Evolutionary conservation across 2,888 invertebrate genomes (phyloP).

Genomic region (Liopterus haemorrhoidalis): DNA sequence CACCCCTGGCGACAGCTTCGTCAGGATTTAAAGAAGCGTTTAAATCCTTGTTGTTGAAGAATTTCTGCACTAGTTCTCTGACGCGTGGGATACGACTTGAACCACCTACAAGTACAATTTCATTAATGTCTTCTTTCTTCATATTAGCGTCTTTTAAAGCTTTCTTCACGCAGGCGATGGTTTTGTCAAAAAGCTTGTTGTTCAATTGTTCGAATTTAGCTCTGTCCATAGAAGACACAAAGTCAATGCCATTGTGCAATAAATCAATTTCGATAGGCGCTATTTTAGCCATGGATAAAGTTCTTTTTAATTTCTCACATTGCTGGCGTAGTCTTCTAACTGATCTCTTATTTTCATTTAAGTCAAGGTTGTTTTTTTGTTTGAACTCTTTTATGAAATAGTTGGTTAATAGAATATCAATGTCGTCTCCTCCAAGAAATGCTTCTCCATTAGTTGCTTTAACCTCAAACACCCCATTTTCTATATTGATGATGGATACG

Average conservation of each 20-base stretch:
- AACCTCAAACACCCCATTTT: conserved; percentile 24
- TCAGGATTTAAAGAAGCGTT: conserved; percentile 34
- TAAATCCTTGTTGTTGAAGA: conserved; percentile 46
- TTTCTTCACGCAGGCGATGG: conserved; percentile 27
- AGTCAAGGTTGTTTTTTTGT: conserved; percentile 17
- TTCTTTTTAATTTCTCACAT: conserved; percentile 30
- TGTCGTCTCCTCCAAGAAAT: conserved; percentile 35
- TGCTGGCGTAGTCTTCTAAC: conserved; percentile 26
- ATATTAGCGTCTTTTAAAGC: conserved; percentile 29
- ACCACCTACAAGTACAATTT: conserved; percentile 36
- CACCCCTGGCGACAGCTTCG: conserved; percentile 36
- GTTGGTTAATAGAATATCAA: conserved; percentile 27
- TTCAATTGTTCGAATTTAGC: conserved; percentile 47
- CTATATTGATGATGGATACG: conserved; percentile 30
- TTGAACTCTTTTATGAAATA: conserved; percentile 22
- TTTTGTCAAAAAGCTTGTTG: conserved; percentile 26
- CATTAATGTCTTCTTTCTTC: conserved; percentile 29
- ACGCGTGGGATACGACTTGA: conserved; percentile 36
- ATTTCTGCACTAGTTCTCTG: conserved; percentile 26
- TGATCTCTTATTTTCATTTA: conserved; percentile 18
- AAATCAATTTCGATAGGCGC: conserved; percentile 60
- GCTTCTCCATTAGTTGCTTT: conserved; percentile 33
- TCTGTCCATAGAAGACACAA: conserved; percentile 23
- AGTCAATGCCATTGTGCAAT: conserved; percentile 47
- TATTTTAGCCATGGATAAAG: conserved; percentile 22